Conservation (phyloP, 2,888 invertebrate genomes). For the Rhagium mordax region DNA sequence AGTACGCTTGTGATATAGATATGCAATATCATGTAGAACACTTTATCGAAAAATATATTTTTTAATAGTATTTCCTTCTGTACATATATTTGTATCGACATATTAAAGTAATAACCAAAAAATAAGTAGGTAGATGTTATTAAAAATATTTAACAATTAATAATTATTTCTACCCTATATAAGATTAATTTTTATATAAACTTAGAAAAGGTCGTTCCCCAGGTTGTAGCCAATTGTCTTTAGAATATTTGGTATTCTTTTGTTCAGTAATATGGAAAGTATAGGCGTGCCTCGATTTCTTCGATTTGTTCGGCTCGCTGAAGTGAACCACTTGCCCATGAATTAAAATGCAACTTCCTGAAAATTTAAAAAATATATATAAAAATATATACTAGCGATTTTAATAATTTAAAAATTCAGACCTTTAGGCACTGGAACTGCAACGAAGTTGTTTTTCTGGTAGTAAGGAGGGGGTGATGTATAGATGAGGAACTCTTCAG, state of each 20-base stretch:
- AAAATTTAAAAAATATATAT: conserved; percentile 42
- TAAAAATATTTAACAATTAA: background rate
- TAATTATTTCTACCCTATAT: background rate
- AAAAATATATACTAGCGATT: background rate
- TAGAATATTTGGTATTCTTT: conserved; percentile 80
- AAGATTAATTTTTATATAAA: conserved; percentile 74
- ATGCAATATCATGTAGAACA: no score
- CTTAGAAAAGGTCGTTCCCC: conserved; percentile 79
- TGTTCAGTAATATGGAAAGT: conserved; percentile 95
- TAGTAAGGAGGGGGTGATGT: conserved; percentile 80
- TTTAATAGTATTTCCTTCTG: background rate
- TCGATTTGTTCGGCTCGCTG: conserved; percentile 89
- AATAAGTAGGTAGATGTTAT: no score
- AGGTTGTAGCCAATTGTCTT: conserved; percentile 91
- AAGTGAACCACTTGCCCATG: conserved; percentile 96
- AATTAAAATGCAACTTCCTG: conserved; percentile 90
- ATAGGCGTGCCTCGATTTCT: conserved; percentile 91
- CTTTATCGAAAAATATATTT: background rate
- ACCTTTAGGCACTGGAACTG: conserved; percentile 91
- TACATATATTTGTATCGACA: background rate
- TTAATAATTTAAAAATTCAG: background rate
- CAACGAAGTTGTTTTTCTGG: conserved; percentile 81
- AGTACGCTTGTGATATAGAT: no score
- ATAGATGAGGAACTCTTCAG: conserved; percentile 77
- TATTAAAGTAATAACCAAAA: background rate